Conservation (phyloP, 2,797 vertebrate species). For the Urosaurus nigricauda region DNA sequence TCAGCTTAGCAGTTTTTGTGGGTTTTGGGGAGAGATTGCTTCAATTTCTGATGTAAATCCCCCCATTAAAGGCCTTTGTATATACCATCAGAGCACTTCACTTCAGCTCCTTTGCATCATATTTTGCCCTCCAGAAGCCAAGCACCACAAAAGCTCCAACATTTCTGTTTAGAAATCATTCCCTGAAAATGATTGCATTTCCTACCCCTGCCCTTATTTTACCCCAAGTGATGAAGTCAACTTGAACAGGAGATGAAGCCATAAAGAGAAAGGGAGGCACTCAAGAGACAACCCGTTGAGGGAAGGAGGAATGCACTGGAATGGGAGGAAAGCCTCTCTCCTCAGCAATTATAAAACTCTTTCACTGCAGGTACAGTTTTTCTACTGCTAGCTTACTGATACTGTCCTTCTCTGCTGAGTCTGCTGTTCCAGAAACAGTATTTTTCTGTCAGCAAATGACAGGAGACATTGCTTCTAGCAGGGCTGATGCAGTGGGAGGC, state of each 20-base stretch:
- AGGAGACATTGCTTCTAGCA: constrained; percentile 5
- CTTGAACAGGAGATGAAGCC: background rate
- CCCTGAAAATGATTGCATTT: background rate
- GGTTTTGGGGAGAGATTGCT: too few species aligned
- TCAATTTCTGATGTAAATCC: too few species aligned
- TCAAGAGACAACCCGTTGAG: background rate
- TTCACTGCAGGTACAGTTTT: background rate
- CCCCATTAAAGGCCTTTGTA: too few species aligned
- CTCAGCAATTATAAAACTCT: background rate
- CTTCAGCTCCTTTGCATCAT: too few species aligned
- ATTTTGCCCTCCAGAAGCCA: too few species aligned
- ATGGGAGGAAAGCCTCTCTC: accelerated
- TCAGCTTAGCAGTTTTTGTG: too few species aligned
- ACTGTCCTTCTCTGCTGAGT: accelerated
- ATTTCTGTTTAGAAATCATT: background rate
- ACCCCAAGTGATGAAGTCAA: background rate
- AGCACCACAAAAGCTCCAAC: background rate
- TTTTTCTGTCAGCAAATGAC: background rate
- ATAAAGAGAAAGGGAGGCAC: background rate
- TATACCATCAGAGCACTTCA: too few species aligned
- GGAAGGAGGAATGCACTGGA: background rate
- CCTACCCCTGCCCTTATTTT: background rate
- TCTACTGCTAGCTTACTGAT: constrained; percentile 11
- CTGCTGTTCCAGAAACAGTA: background rate
- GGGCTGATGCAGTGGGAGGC: background rate